Base-by-base conservation (phyloP, 2,797 vertebrate species). In the Scarus forsteni region DNA sequence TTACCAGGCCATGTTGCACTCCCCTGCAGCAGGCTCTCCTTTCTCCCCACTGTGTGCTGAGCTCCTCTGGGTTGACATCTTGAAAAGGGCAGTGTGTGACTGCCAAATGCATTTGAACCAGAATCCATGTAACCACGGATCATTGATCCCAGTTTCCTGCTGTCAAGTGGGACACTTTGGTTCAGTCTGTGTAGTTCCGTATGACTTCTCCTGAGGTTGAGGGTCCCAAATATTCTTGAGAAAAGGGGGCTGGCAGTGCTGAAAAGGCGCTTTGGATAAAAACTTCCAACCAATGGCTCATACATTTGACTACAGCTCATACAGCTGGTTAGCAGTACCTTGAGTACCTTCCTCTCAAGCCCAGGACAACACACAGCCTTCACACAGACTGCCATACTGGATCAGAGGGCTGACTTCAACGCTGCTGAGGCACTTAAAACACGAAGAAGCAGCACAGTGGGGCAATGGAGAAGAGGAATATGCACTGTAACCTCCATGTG, bases 1-100 rank as follows among this genome's bases (percentile, higher is more conserved):
- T 84, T 66, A 92, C 92, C 88, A 5, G 80, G 73, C 70, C 70
- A 83, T 2, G 79, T 3, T 58, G 79, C 36, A 18, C 27, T 39
- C 74, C 58, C 68, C 38, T 39, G 81, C n/a, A 88, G 74, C 60
- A 87, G 66, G 10, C 57, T 67, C 19, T 44, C 70, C 43, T 69
- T 81, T 5, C 60, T 72, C 35, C 6, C 8, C 0, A 8, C 36
- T 38, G 59, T 27, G 60, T 36, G 39, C 42, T 57, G 76, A 68
- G 1, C 11, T 52, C 54, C 48, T 43, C 27, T 49, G 4, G 39
- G 58, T 1, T 79, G 80, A 71, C 50, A 58, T 16, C 66, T 66
- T 0, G 63, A 69, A 16, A 43, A 18, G 18, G 18, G 6, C 27
- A 27, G 46, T 13, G 27, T 59, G 44, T 66, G 80, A 36, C 56